phyloP scores from a whole-genome alignment of 2,113 vertebrate genomes.

The Aleadryas rufinucha region DNA sequence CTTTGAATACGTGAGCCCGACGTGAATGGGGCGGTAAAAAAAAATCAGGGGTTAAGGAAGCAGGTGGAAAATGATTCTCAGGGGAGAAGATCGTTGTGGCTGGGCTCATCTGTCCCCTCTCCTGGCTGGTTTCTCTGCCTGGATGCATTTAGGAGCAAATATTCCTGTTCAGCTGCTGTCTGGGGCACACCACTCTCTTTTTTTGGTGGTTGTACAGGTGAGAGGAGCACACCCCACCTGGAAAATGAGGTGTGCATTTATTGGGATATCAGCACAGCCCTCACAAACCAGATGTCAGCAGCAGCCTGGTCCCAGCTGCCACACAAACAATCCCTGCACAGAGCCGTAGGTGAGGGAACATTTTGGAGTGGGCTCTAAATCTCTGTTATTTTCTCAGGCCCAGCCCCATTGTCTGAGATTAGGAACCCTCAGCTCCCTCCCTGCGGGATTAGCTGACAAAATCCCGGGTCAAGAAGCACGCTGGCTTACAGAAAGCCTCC shows the following conservation, averaged over 20 bases:
- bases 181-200: fast-evolving
- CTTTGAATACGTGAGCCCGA: not conserved
- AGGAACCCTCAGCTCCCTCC: not conserved
- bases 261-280: not conserved
- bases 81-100: not conserved
- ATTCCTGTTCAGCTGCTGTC: not conserved
- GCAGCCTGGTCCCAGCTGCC: not conserved
- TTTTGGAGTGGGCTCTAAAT: not conserved
- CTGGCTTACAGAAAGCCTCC: not conserved
- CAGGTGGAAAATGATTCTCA: not conserved
- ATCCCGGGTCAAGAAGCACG: not conserved
- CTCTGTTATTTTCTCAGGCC: fast-evolving
- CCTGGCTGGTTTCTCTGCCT: not conserved
- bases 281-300: not conserved
- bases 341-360: fast-evolving
- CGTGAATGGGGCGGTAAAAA: not conserved
- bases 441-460: not conserved
- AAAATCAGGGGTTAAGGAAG: not conserved
- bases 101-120: not conserved
- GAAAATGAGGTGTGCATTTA: not conserved
- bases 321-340: not conserved
- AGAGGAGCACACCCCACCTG: not conserved
- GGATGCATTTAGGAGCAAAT: fast-evolving
- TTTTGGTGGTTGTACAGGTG: not conserved
- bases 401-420: not conserved